These are phyloP conservation scores for Orchesella cincta DNA, from an alignment of 1,140 invertebrate genomes.

Conservation along the genomic window DNA sequence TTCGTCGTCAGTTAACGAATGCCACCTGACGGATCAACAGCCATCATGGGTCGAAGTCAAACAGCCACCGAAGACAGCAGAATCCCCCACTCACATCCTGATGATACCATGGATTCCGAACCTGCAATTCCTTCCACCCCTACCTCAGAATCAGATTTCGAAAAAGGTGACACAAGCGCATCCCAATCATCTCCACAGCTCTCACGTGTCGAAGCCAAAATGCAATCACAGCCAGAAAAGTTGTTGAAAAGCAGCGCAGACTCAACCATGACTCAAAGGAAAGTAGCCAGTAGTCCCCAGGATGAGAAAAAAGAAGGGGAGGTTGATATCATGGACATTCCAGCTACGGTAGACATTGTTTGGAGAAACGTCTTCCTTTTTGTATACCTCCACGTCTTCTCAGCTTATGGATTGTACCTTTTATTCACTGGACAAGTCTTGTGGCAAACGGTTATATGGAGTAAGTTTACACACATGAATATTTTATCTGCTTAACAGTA, in stretches of 20 bases:
- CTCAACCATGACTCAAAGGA: background rate
- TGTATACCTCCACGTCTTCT: constrained; percentile 48
- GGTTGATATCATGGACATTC: background rate
- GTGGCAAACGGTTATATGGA: constrained; percentile 48
- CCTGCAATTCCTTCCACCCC: background rate
- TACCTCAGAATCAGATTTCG: background rate
- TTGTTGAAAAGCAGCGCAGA: no score
- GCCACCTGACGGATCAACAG: background rate
- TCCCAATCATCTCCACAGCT: background rate
- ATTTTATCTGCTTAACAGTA: background rate
- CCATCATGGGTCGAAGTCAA: constrained; percentile 12
- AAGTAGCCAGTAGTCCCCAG: background rate
- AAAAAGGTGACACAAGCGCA: background rate
- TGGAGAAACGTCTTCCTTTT: constrained; percentile 52
- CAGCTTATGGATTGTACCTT: constrained; percentile 46
- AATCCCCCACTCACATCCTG: background rate
- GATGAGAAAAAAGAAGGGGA: background rate
- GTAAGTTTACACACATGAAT: constrained; percentile 47
- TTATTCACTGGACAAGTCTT: constrained; percentile 48
- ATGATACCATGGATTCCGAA: background rate
- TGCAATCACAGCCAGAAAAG: background rate
- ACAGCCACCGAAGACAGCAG: background rate
- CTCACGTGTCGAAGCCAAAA: background rate
- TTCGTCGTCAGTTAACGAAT: background rate
- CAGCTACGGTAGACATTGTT: constrained; percentile 47